Base-by-base conservation (phyloP, 2,888 invertebrate species). In the Agrotis ipsilon region DNA sequence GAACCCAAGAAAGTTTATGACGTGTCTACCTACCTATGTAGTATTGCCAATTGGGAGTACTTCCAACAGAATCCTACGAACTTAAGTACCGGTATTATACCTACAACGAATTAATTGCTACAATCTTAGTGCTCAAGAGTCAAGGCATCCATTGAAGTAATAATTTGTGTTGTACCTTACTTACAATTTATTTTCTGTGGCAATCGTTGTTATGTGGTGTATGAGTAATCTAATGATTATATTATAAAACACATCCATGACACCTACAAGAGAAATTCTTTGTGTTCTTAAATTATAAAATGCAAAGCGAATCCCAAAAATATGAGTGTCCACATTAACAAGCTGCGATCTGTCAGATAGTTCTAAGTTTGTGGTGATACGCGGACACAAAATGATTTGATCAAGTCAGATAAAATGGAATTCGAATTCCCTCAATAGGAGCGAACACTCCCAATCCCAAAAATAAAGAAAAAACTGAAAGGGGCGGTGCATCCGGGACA, bases 391-490 rank as follows among this genome's bases (percentile, higher is more conserved):
- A 60, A 1, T 46, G 46, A 60, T 18, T 49, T 27, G 19, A 51
- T n/a, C 24, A 5, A 13, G 18, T 46, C 24, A 11, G 21, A 21
- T 39, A 61, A 45, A 16, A n/a, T n/a, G n/a, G n/a, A n/a, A n/a
- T n/a, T 16, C 49, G 43, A 21, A 14, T 4, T 60, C 57, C 43
- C 7, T 39, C 39, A 24, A 24, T 43, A 48, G n/a, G 21, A 70
- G n/a, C 43, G 65, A 70, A 74, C 39, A 66, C 75, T 64, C 61
- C 62, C 67, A 61, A 68, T 63, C 59, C 69, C 59, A 67, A 78
- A 81, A 68, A 60, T 62, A 70, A 43, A 49, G 18, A 58, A 74
- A 68, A 57, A n/a, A 75, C 73, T 65, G 51, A 61, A 79, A 60
- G 80, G 64, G 68, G 72, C 59, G 80, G 75, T 9, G 39, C 55